A percentile compares a stretch with the other conserved stretches of the same genome.
Evolutionary conservation across 2,888 invertebrate species (phyloP).

Genomic region (Mechanitis messenoides): DNA sequence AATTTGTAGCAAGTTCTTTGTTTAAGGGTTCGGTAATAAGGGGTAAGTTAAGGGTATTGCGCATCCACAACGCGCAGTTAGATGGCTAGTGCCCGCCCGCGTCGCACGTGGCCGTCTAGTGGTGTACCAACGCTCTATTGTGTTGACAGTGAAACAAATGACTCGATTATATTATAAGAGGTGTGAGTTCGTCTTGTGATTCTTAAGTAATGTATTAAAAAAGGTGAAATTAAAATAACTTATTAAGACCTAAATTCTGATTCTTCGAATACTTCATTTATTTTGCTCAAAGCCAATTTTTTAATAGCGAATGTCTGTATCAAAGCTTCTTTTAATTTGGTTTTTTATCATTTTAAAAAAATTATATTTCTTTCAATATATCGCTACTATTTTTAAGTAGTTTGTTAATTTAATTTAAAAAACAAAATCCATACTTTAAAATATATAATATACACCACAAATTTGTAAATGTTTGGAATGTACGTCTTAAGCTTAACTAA

Average conservation of each 20-base stretch:
- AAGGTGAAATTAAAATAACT: not conserved
- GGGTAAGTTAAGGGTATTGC: constrained; percentile 58
- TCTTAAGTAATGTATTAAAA: not conserved
- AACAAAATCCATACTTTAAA: no score
- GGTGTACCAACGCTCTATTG: constrained; percentile 48
- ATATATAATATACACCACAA: no score
- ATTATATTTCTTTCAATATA: no score
- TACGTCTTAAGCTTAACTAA: no score
- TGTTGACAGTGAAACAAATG: constrained; percentile 53
- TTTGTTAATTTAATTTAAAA: not conserved
- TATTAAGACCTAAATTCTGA: not conserved
- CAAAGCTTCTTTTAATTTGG: no score
- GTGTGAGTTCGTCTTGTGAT: constrained; percentile 7
- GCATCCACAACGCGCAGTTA: constrained; percentile 68
- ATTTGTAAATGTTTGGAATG: no score
- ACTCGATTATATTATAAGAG: constrained; percentile 27
- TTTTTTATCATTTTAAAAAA: no score
- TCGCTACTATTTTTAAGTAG: no score
- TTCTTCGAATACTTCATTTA: not conserved
- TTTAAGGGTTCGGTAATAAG: constrained; percentile 62
- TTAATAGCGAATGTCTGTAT: not conserved
- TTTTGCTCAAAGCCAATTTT: not conserved
- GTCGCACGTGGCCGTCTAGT: constrained; percentile 57
- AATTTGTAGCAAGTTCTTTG: constrained; percentile 70
- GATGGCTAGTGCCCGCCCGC: constrained; percentile 43